phyloP scores from a whole-genome alignment of 2,888 invertebrate species.

The Onthophagus sagittarius region DNA sequence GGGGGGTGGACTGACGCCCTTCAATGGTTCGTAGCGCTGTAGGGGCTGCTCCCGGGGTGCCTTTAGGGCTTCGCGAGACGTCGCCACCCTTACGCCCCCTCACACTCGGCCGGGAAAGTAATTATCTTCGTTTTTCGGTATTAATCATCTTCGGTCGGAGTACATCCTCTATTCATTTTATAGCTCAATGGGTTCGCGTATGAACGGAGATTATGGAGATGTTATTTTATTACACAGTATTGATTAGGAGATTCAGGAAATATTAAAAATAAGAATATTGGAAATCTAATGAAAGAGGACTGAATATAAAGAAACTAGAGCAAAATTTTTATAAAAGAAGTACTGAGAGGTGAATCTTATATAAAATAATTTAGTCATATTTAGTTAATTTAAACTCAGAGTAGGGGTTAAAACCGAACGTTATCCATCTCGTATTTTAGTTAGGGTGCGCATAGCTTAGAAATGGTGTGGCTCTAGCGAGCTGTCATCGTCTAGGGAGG shows the following conservation, averaged over 20 bases:
- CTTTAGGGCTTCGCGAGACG: neutral
- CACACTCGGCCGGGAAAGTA: constrained; percentile 1
- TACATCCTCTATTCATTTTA: constrained; percentile 4
- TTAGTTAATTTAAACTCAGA: neutral
- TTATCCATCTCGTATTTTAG: neutral
- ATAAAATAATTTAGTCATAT: neutral
- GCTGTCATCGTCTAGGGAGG: constrained; percentile 28
- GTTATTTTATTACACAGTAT: neutral
- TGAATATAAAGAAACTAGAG: no score
- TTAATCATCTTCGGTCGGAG: constrained; percentile 5
- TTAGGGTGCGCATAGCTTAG: constrained; percentile 2
- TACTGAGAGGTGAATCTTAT: no score
- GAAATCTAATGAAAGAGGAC: neutral
- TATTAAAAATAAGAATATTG: neutral
- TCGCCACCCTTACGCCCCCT: neutral
- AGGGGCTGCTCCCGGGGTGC: neutral
- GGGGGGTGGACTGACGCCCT: neutral
- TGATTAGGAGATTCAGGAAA: neutral
- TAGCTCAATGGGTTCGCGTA: neutral
- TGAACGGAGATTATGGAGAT: neutral
- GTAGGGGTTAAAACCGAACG: neutral
- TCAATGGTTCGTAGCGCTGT: neutral
- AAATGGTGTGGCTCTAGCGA: constrained; percentile 30
- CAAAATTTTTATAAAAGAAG: no score
- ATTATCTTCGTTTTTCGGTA: constrained; percentile 9